phyloP scores from a whole-genome alignment of 2,797 vertebrate species.

The Pristis pectinata region DNA sequence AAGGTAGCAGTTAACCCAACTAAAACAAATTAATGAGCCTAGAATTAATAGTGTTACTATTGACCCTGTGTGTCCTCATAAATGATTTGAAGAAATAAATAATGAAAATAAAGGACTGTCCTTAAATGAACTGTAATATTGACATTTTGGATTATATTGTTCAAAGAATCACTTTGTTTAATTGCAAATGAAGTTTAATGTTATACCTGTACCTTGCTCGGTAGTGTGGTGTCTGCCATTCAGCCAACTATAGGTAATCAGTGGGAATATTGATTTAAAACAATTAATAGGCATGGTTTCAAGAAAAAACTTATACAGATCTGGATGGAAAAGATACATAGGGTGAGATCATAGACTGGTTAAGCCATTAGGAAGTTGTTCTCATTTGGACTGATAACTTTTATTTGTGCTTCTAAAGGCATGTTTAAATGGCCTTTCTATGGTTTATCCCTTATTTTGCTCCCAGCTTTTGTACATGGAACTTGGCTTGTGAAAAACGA shows the following conservation, averaged over 20 bases:
- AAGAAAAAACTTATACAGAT: background rate
- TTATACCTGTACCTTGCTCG: background rate
- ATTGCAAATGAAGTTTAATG: background rate
- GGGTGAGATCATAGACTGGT: background rate
- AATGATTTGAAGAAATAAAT: no score
- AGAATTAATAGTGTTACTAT: background rate
- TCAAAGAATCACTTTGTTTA: background rate
- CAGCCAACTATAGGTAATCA: background rate
- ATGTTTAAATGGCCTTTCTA: background rate
- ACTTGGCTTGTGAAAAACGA: background rate
- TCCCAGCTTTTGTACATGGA: background rate
- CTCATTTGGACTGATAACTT: background rate
- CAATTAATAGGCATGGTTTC: background rate
- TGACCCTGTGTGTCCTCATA: no score
- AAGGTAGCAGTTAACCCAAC: background rate
- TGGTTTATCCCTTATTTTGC: background rate
- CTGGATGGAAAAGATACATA: background rate
- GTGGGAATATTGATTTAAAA: background rate
- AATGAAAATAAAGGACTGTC: background rate
- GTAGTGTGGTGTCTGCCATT: background rate
- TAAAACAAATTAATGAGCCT: background rate
- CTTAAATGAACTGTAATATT: background rate
- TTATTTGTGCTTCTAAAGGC: background rate
- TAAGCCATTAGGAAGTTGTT: background rate
- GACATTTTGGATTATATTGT: background rate